These are phyloP conservation scores for Drosophila insularis DNA, from an alignment of 1,140 invertebrate genomes.

Conservation along the genomic window DNA sequence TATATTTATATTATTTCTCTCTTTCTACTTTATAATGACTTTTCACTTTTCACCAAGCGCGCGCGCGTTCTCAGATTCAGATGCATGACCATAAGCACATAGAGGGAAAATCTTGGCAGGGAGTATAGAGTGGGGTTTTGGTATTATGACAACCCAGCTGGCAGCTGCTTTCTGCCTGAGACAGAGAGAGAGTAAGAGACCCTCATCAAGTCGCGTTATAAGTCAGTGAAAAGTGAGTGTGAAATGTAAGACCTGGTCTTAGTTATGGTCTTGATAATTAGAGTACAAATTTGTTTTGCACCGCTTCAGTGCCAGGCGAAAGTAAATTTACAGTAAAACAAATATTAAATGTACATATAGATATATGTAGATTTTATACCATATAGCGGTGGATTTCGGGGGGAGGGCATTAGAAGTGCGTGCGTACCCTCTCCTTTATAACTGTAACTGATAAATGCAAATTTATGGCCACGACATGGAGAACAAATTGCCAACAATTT, in stretches of 20 bases:
- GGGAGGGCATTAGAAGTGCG: slow-evolving; percentile 27
- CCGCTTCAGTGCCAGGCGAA: slow-evolving; percentile 68
- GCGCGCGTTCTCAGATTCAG: slow-evolving; percentile 57
- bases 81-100: slow-evolving; percentile 48
- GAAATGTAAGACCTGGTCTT: slow-evolving; percentile 52
- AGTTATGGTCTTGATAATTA: slow-evolving; percentile 63
- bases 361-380: background rate
- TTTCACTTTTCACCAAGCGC: slow-evolving; percentile 68
- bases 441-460: slow-evolving; percentile 76
- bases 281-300: slow-evolving; percentile 66
- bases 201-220: slow-evolving; percentile 31
- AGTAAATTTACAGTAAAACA: slow-evolving; percentile 42
- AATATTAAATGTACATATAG: background rate
- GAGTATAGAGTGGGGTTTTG: slow-evolving; percentile 3
- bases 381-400: background rate
- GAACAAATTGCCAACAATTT: slow-evolving; percentile 77
- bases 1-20: slow-evolving; percentile 5
- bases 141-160: slow-evolving; percentile 44
- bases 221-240: slow-evolving; percentile 50
- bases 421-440: slow-evolving; percentile 33
- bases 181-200: slow-evolving; percentile 11
- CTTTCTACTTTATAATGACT: slow-evolving; percentile 55
- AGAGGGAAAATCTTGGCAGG: background rate
- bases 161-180: slow-evolving; percentile 1
- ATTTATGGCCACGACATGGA: slow-evolving; percentile 54